Base-by-base conservation (phyloP, 2,113 vertebrate genomes). In the Triplophysa siluroides region DNA sequence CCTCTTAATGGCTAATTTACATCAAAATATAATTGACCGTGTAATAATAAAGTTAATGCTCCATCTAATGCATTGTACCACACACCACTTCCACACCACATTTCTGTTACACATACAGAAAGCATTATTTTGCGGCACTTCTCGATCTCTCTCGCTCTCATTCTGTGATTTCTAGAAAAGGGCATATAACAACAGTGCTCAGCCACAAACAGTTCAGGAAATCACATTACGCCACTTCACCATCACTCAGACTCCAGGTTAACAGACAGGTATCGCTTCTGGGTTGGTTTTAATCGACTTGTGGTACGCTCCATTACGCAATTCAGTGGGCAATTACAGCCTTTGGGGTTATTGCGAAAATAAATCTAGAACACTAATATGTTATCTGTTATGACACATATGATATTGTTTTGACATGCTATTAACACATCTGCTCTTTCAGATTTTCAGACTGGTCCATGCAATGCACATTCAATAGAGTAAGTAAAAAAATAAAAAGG, bases 211-310 rank as follows among this genome's bases (percentile, higher is more conserved):
- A 72, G 58, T 9, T 19, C 29, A 64, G 45, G 29, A 79, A 58
- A 78, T 56, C 21, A 38, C 7, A 41, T 58, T 43, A 45, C 45
- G 24, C 18, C 29, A 26, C 38, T 56, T 79, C n/a, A 38, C 68
- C 58, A 72, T 62, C 41, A 52, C 18, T 70, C 68, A 70, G 19
- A 67, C 4, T 68, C 2, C 16, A 47, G 60, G 23, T 50, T 43
- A 63, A 64, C 58, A 18, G 67, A 71, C 78, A 79, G 78, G 67
- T 60, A 62, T 33, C 38, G 23, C 67, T 79, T 43, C 26, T 21
- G 45, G 56, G 41, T 61, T 23, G 43, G 18, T 71, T 24, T 67
- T 79, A 79, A 79, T 63, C 24, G 58, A 79, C 66, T 79, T 33
- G 24, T 38, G 60, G 8, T 54, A 63, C 56, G 60, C 56, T 79